Evolutionary conservation across 2,888 invertebrate species (phyloP), one percentile per base, ranked within the genome.

Genomic region (Dolichopus griseipennis): DNA sequence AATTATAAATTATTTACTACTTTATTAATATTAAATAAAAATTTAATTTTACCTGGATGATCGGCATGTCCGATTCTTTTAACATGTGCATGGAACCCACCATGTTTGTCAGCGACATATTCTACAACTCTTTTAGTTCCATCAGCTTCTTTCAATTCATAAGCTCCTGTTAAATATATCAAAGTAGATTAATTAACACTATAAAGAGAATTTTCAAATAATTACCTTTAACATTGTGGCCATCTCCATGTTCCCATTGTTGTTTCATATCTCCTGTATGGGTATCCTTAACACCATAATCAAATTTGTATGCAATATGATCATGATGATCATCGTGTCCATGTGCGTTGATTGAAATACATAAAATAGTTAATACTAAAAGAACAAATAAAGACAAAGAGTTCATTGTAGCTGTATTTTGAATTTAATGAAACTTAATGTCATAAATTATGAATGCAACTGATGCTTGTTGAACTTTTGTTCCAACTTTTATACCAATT

Each of bases 241-340:
- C 82, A 70, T 82, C 79, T 34, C 82, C 76, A 70, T 78, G 78
- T 73, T 82, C 82, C 71, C 77, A 75, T 68, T 78, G 78, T 67
- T 76, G 75, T 68, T 79, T 79, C 67, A 78, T 75, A 68, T 79
- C 79, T 20, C 78, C 78, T 34, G 78, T 79, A 62, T 79, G 77
- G 4, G 75, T 75, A 67, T 79, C 78, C 37, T 77, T 74, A n/a
- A 79, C 79, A n/a, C 78, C 78, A 70, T 79, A 79, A 68, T 78
- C 76, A 72, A 76, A 79, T 20, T 73, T 71, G 70, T 77, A 77
- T 74, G 78, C 76, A 61, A 79, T 78, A 71, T 78, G 73, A 15
- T 73, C 73, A 76, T 78, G 71, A 34, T 71, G 84, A 5, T 83
- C 82, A 69, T 83, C 67, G 21, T 71, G 52, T 69, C 83, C 67